phyloP scores from a whole-genome alignment of 2,113 vertebrate species.

The Podarcis raffonei region DNA sequence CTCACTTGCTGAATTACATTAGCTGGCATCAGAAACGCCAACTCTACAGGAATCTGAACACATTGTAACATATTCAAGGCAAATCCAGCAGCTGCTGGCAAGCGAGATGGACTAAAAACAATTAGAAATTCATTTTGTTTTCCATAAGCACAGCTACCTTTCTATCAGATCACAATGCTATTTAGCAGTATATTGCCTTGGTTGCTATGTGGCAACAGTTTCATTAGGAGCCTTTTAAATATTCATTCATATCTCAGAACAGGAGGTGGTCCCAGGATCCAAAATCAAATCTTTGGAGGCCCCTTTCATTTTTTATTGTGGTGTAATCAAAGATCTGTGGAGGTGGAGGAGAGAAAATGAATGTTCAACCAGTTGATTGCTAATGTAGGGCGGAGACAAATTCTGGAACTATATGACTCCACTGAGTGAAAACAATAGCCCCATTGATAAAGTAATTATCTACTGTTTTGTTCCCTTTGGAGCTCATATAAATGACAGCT shows the following conservation, averaged over 20 bases:
- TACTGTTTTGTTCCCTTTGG: slow-evolving; percentile 16
- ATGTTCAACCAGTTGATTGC: slow-evolving; percentile 38
- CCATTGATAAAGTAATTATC: slow-evolving; percentile 35
- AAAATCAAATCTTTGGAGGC: slow-evolving; percentile 59
- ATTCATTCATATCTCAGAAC: slow-evolving; percentile 56
- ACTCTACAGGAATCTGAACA: slow-evolving; percentile 67
- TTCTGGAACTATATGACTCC: neutral
- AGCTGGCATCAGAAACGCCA: slow-evolving; percentile 61
- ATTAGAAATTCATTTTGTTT: slow-evolving; percentile 74
- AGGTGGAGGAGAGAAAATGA: neutral
- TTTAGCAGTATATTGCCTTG: slow-evolving; percentile 51
- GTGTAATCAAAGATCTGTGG: slow-evolving; percentile 46
- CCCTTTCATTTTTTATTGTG: slow-evolving; percentile 47
- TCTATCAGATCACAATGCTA: slow-evolving; percentile 55
- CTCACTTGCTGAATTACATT: slow-evolving; percentile 68
- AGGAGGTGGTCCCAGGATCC: slow-evolving; percentile 40
- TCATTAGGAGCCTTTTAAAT: slow-evolving; percentile 64
- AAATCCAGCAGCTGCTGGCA: slow-evolving; percentile 59
- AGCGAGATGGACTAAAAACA: slow-evolving; percentile 72
- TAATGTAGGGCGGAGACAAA: slow-evolving; percentile 38
- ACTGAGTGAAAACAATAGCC: neutral
- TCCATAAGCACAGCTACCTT: slow-evolving; percentile 69
- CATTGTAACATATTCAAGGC: slow-evolving; percentile 69
- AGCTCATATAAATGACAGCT: slow-evolving; percentile 1
- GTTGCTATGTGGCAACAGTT: slow-evolving; percentile 58